Conservation (phyloP, 2,797 vertebrate species). For the Crossoptilon crossoptilon region DNA sequence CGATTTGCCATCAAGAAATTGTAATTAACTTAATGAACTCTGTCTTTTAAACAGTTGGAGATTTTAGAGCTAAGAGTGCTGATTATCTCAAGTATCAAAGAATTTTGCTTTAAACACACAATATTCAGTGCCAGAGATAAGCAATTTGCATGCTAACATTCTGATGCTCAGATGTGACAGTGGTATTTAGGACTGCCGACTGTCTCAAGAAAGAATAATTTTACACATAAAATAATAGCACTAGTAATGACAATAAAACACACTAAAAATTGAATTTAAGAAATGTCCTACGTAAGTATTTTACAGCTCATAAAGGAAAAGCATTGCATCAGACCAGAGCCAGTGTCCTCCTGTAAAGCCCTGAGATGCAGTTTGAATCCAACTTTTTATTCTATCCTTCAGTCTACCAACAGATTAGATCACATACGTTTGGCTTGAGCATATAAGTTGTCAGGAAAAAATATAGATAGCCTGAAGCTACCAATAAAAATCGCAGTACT, state of each 20-base stretch:
- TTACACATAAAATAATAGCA: slow-evolving; percentile 29
- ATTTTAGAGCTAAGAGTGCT: slow-evolving; percentile 46
- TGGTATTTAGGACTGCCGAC: slow-evolving; percentile 30
- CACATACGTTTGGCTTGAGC: slow-evolving; percentile 29
- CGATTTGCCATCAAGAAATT: slow-evolving; percentile 62
- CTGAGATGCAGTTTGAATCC: slow-evolving; percentile 1
- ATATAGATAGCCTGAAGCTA: slow-evolving; percentile 59
- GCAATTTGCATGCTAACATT: slow-evolving; percentile 54
- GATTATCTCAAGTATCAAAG: slow-evolving; percentile 47
- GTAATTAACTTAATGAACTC: slow-evolving; percentile 75
- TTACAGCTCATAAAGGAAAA: slow-evolving; percentile 40
- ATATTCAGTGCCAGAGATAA: slow-evolving; percentile 11
- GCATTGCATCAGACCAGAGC: background rate
- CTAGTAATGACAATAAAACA: slow-evolving; percentile 45
- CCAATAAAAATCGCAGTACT: slow-evolving; percentile 19
- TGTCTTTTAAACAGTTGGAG: slow-evolving; percentile 68
- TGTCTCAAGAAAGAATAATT: slow-evolving; percentile 14
- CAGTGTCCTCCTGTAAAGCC: slow-evolving; percentile 29
- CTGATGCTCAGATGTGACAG: background rate
- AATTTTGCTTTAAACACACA: slow-evolving; percentile 50
- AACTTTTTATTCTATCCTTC: slow-evolving; percentile 48
- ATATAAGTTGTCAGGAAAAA: slow-evolving; percentile 65
- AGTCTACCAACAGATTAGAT: slow-evolving; percentile 38
- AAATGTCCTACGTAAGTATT: slow-evolving; percentile 6
- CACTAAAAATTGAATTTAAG: slow-evolving; percentile 13